Evolutionary conservation across 1,140 invertebrate genomes (phyloP), one percentile per base, ranked within the genome.

Genomic region (Cydia pomonella): DNA sequence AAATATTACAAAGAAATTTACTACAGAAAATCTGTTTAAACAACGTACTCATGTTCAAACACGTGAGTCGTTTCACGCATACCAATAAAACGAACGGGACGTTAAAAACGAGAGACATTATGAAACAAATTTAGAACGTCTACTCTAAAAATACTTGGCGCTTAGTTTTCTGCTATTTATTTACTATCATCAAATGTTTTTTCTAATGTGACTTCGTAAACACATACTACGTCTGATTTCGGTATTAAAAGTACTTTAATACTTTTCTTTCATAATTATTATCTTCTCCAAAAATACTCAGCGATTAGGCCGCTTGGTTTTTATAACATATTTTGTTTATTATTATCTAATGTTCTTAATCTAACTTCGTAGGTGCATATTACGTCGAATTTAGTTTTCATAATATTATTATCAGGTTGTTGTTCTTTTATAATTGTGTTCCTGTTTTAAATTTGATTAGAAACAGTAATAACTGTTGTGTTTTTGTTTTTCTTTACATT

Each of bases 351-450:
- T 25, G 27, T 33, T 10, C 16, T 69, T 38, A 69, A 69, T 69
- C 64, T 69, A 33, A 33, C n/a, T 29, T 69, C 64, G 29, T 23
- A 12, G 1, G 10, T 29, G 27, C 2, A 21, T 41, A 69, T 69
- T 69, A 41, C 64, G 64, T 21, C 64, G 16, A 10, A 69, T 69
- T 69, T 21, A 59, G 50, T 18, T 41, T 41, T 23, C 1, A 38
- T 41, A 69, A 33, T n/a, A 69, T 69, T 69, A 38, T 33, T 66
- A 66, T 66, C 63, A 66, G 12, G 23, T 66, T 66, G 63, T 66
- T 29, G 5, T 66, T 66, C 63, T 29, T 66, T 18, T 25, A 64
- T 63, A 18, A 41, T 38, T 33, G n/a, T 33, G 16, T 18, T 33
- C 29, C 64, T 33, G 29, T 38, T 33, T 69, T 29, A 2, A 33